Conservation (phyloP, 1,140 invertebrate genomes). For the Drosophila serrata region DNA sequence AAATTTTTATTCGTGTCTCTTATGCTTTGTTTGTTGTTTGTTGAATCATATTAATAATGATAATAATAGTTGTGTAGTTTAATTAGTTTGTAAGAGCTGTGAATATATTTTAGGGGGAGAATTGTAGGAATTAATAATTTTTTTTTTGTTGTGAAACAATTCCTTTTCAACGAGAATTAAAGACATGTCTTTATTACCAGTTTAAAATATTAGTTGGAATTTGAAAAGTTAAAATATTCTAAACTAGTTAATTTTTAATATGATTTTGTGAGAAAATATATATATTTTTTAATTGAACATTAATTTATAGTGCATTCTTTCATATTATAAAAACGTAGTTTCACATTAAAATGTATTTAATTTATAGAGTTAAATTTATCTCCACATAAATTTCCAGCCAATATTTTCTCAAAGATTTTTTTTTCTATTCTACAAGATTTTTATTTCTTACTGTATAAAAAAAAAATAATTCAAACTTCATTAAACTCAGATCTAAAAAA, state of each 20-base stretch:
- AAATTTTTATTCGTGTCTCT: constrained; percentile 60
- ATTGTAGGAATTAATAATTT: not conserved
- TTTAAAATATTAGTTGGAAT: not conserved
- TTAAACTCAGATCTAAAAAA: not conserved
- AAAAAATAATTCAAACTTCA: not conserved
- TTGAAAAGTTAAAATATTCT: not conserved
- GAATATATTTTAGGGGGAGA: not conserved
- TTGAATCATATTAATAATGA: constrained; percentile 27
- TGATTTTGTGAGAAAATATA: accelerated
- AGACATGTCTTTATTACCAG: not conserved
- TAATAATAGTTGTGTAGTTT: constrained; percentile 21
- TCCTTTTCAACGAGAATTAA: not conserved
- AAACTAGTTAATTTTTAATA: too few species aligned
- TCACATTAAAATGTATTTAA: not conserved
- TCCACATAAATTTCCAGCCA: not conserved
- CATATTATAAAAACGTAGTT: not conserved
- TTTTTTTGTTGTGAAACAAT: not conserved
- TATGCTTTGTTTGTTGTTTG: constrained; percentile 77
- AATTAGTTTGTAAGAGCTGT: constrained; percentile 26
- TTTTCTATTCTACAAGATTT: too few species aligned
- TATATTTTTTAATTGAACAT: not conserved
- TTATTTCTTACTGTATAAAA: too few species aligned
- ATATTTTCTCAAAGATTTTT: not conserved
- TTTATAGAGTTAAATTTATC: not conserved
- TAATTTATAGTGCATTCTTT: not conserved